Percentiles rank a stretch among this genome's conserved stretches.
These are phyloP conservation scores for Apeira syringaria DNA, from an alignment of 2,888 invertebrate genomes.

Conservation along the genomic window DNA sequence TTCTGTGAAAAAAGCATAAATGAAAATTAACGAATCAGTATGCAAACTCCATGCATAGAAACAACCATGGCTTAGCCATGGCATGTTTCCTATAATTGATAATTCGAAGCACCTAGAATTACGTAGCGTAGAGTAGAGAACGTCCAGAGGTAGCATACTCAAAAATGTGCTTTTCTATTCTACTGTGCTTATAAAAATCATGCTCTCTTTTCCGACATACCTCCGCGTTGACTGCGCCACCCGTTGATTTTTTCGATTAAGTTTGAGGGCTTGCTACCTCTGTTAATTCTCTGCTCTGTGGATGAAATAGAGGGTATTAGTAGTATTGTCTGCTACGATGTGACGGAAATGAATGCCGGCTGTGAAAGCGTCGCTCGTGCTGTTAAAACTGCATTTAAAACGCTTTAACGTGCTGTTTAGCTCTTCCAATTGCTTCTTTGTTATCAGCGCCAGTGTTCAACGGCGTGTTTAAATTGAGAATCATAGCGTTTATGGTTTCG, in stretches of 20 bases:
- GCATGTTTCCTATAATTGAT: constrained; percentile 42
- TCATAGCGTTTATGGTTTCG: constrained; percentile 8
- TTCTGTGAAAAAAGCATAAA: constrained; percentile 51
- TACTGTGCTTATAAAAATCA: constrained; percentile 48
- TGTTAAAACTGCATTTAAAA: constrained; percentile 16
- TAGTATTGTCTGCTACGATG: constrained; percentile 21
- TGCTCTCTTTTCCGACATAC: constrained; percentile 59
- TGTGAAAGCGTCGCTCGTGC: constrained; percentile 8
- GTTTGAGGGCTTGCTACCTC: constrained; percentile 72
- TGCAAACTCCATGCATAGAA: constrained; percentile 53
- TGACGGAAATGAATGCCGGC: constrained; percentile 31
- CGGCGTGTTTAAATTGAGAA: constrained; percentile 16
- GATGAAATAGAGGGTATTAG: constrained; percentile 56
- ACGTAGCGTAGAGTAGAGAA: constrained; percentile 47
- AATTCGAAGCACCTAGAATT: constrained; percentile 46
- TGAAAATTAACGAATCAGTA: constrained; percentile 41
- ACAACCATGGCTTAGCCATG: constrained; percentile 33
- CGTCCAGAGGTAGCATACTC: constrained; percentile 40
- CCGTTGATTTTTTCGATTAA: constrained; percentile 74
- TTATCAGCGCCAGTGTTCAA: constrained; percentile 1
- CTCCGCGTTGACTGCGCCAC: constrained; percentile 80
- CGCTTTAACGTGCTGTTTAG: constrained; percentile 9
- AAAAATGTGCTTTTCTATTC: constrained; percentile 5
- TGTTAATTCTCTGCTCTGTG: constrained; percentile 81
- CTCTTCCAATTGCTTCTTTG: constrained; percentile 11